These are phyloP conservation scores for Hydropsyche betteni DNA, from an alignment of 2,888 invertebrate genomes.

Conservation along the genomic window DNA sequence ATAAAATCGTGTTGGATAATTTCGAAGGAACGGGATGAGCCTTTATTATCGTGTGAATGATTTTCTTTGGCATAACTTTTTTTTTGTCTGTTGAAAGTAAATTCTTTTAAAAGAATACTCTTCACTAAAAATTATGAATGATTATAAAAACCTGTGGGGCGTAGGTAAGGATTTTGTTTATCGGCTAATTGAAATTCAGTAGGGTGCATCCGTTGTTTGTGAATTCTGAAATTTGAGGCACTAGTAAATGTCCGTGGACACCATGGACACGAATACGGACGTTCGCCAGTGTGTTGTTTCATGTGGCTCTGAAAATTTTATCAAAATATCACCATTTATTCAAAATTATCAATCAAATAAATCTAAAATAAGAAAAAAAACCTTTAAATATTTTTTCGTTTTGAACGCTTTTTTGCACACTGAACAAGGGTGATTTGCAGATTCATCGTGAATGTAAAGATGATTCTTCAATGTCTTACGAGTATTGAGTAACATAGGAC, in stretches of 20 bases:
- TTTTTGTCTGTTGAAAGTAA: slow-evolving; percentile 35
- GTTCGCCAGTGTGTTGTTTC: slow-evolving; percentile 54
- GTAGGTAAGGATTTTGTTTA: slow-evolving; percentile 46
- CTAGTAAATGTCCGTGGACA: slow-evolving; percentile 55
- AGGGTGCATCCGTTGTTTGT: slow-evolving; percentile 55
- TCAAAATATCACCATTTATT: not conserved
- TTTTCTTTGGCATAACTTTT: slow-evolving; percentile 46
- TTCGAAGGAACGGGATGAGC: slow-evolving; percentile 23
- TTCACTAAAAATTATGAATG: not conserved
- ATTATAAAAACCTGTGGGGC: not conserved
- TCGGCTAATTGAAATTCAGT: slow-evolving; percentile 48
- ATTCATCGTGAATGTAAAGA: slow-evolving; percentile 53
- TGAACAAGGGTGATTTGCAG: slow-evolving; percentile 54
- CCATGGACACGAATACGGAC: slow-evolving; percentile 55
- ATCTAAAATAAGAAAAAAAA: slow-evolving; percentile 5
- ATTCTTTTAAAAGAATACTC: too few species aligned
- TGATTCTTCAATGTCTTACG: slow-evolving; percentile 49
- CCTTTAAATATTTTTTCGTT: slow-evolving; percentile 53
- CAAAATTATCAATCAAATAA: not conserved
- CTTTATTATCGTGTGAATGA: slow-evolving; percentile 47
- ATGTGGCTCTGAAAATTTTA: slow-evolving; percentile 53
- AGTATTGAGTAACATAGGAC: slow-evolving; percentile 50
- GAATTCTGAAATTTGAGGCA: slow-evolving; percentile 55
- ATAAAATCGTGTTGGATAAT: too few species aligned
- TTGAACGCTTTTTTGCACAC: slow-evolving; percentile 55